Conservation (phyloP, 2,113 vertebrate species). For the Larimichthys polyactis region DNA sequence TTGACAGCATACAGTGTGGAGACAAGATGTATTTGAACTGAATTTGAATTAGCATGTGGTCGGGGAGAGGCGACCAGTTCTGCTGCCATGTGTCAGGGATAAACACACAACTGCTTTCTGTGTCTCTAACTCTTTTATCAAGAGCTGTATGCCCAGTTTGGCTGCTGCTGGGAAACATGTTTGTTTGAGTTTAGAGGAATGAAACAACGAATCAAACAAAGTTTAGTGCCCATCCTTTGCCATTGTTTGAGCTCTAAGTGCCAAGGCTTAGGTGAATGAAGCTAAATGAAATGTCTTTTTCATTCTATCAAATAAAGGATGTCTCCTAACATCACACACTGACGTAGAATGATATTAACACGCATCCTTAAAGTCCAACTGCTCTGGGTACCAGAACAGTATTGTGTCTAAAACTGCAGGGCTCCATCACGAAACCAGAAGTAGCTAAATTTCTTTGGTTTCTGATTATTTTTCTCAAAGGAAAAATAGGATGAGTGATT, state of each 20-base stretch:
- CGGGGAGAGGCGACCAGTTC: not conserved
- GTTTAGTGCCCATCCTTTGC: no score
- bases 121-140: no score
- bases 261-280: not conserved
- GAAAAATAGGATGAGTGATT: not conserved
- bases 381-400: no score
- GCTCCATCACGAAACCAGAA: not conserved
- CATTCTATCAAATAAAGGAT: not conserved
- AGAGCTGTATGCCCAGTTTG: not conserved
- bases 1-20: no score
- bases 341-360: conserved; percentile 24
- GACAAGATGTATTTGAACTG: no score
- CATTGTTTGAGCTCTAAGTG: no score
- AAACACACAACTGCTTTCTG: not conserved
- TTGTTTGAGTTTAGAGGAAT: no score
- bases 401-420: not conserved
- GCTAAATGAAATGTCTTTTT: not conserved
- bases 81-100: not conserved
- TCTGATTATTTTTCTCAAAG: not conserved
- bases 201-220: no score
- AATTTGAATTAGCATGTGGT: not conserved
- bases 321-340: conserved; percentile 34
- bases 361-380: not conserved
- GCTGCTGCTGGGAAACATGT: no score
- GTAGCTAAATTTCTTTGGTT: not conserved